These are phyloP conservation scores for Parauchenoglanis punctatus DNA, from an alignment of 2,797 vertebrate species.

Conservation along the genomic window DNA sequence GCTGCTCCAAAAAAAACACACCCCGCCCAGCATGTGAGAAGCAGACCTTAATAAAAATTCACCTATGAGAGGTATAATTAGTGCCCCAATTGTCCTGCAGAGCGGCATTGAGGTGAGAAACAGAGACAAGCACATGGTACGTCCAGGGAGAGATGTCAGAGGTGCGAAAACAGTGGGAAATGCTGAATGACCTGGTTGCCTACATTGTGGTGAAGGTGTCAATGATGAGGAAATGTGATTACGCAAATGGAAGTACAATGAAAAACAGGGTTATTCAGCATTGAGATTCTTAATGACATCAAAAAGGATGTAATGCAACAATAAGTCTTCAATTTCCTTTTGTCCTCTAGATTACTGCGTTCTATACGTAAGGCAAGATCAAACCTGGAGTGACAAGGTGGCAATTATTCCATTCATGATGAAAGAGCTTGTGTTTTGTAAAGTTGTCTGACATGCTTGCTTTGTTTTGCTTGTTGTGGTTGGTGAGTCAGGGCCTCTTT, in stretches of 20 bases:
- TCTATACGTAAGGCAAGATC: constrained; percentile 31
- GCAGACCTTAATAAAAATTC: constrained; percentile 31
- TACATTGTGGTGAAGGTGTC: background rate
- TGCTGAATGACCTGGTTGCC: background rate
- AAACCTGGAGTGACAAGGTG: constrained; percentile 41
- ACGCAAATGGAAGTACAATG: background rate
- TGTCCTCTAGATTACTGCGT: constrained; percentile 13
- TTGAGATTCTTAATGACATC: background rate
- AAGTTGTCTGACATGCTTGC: constrained; percentile 18
- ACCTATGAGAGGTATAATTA: constrained; percentile 28
- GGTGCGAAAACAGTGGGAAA: constrained; percentile 22
- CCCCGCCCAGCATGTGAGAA: background rate
- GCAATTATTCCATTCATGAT: constrained; percentile 40
- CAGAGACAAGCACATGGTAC: background rate
- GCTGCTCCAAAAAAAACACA: background rate
- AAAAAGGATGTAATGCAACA: background rate
- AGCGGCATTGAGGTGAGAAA: constrained; percentile 25
- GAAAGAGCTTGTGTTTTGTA: constrained; percentile 39
- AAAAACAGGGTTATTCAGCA: background rate
- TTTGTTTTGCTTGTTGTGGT: constrained; percentile 15
- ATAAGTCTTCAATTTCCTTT: constrained; percentile 3
- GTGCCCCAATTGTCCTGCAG: background rate
- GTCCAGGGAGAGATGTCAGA: constrained; percentile 22
- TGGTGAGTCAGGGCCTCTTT: constrained; percentile 37
- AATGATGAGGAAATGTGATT: background rate